Percentiles rank a stretch among this genome's conserved stretches.
phyloP scores from a whole-genome alignment of 2,888 invertebrate species.

The Neocrepidodera transversa region DNA sequence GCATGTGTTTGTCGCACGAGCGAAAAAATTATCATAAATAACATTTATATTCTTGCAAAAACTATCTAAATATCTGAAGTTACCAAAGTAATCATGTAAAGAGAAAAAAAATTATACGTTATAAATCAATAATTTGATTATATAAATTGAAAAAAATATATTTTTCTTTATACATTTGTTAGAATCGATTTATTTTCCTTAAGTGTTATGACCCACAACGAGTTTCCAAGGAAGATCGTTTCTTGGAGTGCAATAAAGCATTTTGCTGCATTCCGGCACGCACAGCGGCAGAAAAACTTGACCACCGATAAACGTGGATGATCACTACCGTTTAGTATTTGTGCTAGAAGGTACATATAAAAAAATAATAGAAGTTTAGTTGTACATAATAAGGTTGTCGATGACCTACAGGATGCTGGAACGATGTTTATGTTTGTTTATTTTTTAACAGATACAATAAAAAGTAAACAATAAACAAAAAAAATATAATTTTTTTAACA shows the following conservation, averaged over 20 bases:
- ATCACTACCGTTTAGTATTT: not conserved
- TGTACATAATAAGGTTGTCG: not conserved
- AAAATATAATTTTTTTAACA: too few relatives aligned
- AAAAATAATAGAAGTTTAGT: not conserved
- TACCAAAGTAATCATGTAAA: too few relatives aligned
- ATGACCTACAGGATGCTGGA: not conserved
- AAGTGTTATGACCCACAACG: conserved; percentile 20
- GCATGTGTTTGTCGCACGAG: too few relatives aligned
- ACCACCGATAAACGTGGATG: not conserved
- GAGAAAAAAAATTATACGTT: too few relatives aligned
- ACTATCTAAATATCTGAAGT: too few relatives aligned
- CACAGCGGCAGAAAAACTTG: conserved; percentile 3
- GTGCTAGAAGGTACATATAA: not conserved
- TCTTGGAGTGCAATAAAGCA: conserved; percentile 9
- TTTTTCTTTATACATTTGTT: not conserved
- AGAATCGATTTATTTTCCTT: conserved; percentile 3
- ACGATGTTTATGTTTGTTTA: not conserved
- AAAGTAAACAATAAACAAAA: too few relatives aligned
- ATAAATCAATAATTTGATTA: too few relatives aligned
- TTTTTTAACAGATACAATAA: not conserved
- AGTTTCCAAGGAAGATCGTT: conserved; percentile 13
- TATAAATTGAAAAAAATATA: too few relatives aligned
- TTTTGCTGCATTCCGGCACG: conserved; percentile 10
- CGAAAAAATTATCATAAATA: too few relatives aligned
- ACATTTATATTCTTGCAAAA: too few relatives aligned